phyloP scores from a whole-genome alignment of 1,140 invertebrate genomes.

The Halictus rubicundus region DNA sequence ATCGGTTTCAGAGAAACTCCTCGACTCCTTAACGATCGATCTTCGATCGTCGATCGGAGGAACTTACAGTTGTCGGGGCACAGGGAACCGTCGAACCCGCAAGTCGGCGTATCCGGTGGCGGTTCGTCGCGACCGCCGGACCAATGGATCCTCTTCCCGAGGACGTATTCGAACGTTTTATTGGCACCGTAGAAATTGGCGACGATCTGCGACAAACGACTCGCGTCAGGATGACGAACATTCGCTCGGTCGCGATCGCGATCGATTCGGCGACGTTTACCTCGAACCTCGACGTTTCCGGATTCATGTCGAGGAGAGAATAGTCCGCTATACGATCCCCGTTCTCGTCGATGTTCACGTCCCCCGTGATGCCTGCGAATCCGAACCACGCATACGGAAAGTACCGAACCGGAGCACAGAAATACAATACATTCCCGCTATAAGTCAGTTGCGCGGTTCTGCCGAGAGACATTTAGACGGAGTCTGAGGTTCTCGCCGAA shows the following conservation, averaged over 20 bases:
- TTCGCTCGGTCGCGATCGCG: too few relatives aligned
- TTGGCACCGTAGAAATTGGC: constrained; percentile 91
- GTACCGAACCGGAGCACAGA: too few relatives aligned
- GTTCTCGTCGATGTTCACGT: constrained; percentile 94
- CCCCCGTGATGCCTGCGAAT: constrained; percentile 91
- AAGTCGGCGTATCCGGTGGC: constrained; percentile 92
- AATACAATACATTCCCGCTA: too few relatives aligned
- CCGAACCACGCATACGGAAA: not conserved
- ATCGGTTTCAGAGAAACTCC: constrained; percentile 26
- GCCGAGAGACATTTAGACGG: too few relatives aligned
- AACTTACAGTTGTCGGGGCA: constrained; percentile 88
- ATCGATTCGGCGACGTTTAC: constrained; percentile 74
- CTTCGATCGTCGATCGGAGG: too few relatives aligned
- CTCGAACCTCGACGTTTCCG: constrained; percentile 89
- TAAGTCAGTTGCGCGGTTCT: too few relatives aligned
- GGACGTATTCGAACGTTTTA: constrained; percentile 86
- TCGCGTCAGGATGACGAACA: too few relatives aligned
- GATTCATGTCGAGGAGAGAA: constrained; percentile 94
- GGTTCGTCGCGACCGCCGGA: constrained; percentile 87
- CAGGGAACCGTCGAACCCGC: constrained; percentile 95
- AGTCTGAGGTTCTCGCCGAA: too few relatives aligned
- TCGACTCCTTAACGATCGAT: not conserved
- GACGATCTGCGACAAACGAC: constrained; percentile 84
- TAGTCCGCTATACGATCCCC: constrained; percentile 95
- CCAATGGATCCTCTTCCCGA: constrained; percentile 91